These are phyloP conservation scores for Idaea biselata DNA, from an alignment of 2,888 invertebrate genomes.

Conservation along the genomic window DNA sequence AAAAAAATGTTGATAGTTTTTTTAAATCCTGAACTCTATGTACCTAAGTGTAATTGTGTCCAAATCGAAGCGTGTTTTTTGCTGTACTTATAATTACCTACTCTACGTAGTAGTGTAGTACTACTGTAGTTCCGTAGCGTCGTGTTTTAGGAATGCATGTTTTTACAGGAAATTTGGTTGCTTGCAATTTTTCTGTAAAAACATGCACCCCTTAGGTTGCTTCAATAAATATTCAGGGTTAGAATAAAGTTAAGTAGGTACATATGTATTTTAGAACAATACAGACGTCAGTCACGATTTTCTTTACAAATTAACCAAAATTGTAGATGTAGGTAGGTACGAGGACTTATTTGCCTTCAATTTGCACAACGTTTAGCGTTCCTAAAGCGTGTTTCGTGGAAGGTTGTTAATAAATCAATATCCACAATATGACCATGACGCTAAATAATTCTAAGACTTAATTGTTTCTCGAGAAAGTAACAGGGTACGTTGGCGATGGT, in stretches of 20 bases:
- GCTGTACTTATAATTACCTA: too few relatives aligned
- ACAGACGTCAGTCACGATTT: constrained; percentile 2
- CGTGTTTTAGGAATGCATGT: too few relatives aligned
- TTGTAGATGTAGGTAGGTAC: constrained; percentile 4
- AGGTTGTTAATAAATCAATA: constrained; percentile 51
- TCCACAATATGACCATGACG: constrained; percentile 35
- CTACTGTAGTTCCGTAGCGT: too few relatives aligned
- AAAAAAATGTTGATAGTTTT: background rate
- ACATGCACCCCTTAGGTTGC: too few relatives aligned
- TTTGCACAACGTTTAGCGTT: constrained; percentile 54
- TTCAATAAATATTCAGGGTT: background rate
- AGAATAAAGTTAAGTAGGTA: background rate
- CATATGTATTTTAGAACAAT: constrained; percentile 7
- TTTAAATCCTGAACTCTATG: background rate
- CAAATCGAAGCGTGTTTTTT: too few relatives aligned
- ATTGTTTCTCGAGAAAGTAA: constrained; percentile 13
- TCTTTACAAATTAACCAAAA: constrained; percentile 11
- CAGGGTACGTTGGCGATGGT: background rate
- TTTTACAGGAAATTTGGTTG: too few relatives aligned
- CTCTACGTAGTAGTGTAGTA: too few relatives aligned
- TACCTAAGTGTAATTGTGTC: too few relatives aligned
- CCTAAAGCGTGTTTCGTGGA: constrained; percentile 55
- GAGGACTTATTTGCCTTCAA: constrained; percentile 14
- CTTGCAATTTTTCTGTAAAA: too few relatives aligned
- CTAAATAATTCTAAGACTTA: constrained; percentile 20